Percentiles rank a stretch among this genome's conserved stretches.
Conservation (phyloP, 2,888 invertebrate species). For the Lepidochitona cinerea region DNA sequence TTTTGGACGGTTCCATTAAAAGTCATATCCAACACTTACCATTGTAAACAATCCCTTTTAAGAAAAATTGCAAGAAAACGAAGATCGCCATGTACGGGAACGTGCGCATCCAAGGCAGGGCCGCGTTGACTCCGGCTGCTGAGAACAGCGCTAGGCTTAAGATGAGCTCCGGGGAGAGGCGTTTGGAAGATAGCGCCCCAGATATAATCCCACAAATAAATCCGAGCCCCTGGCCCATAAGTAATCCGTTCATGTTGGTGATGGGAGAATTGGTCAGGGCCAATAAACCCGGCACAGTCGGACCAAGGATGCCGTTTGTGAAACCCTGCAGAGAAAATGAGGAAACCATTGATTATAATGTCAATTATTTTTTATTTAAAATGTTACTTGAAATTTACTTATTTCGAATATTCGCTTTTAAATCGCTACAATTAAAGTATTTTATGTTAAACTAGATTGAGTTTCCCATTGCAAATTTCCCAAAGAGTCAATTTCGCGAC, state of each 20-base stretch:
- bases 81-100: constrained; percentile 16
- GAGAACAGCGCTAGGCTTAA: constrained; percentile 21
- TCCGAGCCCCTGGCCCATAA: constrained; percentile 28
- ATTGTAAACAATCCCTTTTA: constrained; percentile 30
- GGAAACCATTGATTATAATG: neutral
- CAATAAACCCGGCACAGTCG: constrained; percentile 27
- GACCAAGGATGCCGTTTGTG: constrained; percentile 35
- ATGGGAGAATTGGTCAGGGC: constrained; percentile 9
- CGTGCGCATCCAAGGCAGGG: constrained; percentile 17
- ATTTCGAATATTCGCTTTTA: too few relatives aligned
- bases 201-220: constrained; percentile 19
- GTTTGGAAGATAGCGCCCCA: constrained; percentile 12
- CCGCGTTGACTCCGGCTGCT: constrained; percentile 21
- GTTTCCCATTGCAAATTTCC: too few relatives aligned
- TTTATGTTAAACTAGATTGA: too few relatives aligned
- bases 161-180: constrained; percentile 15
- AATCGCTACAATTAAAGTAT: too few relatives aligned
- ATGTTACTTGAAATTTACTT: too few relatives aligned
- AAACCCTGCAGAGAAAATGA: constrained; percentile 26
- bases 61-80: constrained; percentile 26
- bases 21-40: too few relatives aligned
- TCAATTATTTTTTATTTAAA: too few relatives aligned
- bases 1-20: too few relatives aligned
- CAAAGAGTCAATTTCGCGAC: too few relatives aligned
- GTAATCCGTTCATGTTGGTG: constrained; percentile 24